Evolutionary conservation across 2,113 vertebrate genomes (phyloP), one percentile per base, ranked within the genome.

Genomic region (Cariama cristata): DNA sequence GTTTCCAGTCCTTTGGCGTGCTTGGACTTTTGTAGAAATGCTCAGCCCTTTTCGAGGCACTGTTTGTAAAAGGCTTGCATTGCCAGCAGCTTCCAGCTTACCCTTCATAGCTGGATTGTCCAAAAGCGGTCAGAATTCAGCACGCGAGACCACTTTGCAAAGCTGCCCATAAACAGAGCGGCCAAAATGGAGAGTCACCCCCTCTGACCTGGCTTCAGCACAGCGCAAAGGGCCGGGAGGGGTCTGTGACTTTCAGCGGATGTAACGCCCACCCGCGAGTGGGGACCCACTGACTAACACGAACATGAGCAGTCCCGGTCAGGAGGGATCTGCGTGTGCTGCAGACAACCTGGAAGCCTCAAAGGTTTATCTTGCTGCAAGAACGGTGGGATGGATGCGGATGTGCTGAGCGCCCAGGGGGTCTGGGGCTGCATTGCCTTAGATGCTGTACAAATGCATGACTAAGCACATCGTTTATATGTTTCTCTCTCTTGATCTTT

Each of bases 181-280:
- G 0, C 12, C 6, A 2, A 22, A 30, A n/a, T 11, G n/a, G 56
- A 49, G 11, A 20, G 66, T 3, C 32, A 49, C 22, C 40, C 20
- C 13, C 16, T 72, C 33, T 49, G 9, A 9, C 2, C 26, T 17
- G 38, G 42, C 32, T 24, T 47, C 55, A 21, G 21, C 42, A 4
- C 7, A 0, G 28, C 3, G 71, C 30, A 2, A 6, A 16, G n/a
- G 55, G 75, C 13, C 58, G 1, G 47, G 8, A 5, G 1, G 4
- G 11, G 14, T 2, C 33, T 8, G 24, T 1, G 12, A 1, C 32
- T 28, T 32, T 6, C 49, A 7, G 28, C 28, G 15, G 49, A 4
- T 12, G 14, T 9, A 2, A 8, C 1, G 2, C 59, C 32, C 38
- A 3, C 3, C 33, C 4, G 0, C 9, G 4, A 2, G 3, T 4